Conservation (phyloP, 2,797 vertebrate genomes). For the Gymnocypris eckloni region DNA sequence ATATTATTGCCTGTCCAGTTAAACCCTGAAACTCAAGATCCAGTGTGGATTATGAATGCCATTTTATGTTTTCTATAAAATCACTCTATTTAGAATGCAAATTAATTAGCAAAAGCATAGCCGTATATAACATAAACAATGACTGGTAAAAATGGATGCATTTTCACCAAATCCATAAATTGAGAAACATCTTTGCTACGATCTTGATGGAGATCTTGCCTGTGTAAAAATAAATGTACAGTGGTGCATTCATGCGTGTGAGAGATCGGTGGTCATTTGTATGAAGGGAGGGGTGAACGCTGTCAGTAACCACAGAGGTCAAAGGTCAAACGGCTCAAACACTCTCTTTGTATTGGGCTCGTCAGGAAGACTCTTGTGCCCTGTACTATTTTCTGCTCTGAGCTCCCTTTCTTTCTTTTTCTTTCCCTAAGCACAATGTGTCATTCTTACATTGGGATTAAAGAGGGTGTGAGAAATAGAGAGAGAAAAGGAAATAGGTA, state of each 20-base stretch:
- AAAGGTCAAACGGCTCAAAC: slow-evolving; percentile 71
- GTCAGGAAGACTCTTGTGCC: slow-evolving; percentile 58
- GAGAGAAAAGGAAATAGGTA: neutral
- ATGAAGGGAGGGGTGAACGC: neutral
- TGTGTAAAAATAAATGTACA: slow-evolving; percentile 15
- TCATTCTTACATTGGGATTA: slow-evolving; percentile 31
- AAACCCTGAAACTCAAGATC: neutral
- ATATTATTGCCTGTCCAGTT: no score
- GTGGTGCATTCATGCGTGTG: slow-evolving; percentile 19
- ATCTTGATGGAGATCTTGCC: neutral
- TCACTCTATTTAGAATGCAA: neutral
- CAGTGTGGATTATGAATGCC: neutral
- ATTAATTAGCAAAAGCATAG: neutral
- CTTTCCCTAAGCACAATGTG: slow-evolving; percentile 47
- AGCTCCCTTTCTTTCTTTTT: slow-evolving; percentile 7
- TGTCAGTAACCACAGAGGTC: slow-evolving; percentile 33
- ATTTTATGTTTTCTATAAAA: neutral
- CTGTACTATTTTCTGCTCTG: slow-evolving; percentile 3
- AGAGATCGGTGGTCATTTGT: neutral
- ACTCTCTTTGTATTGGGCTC: slow-evolving; percentile 67
- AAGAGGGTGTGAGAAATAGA: slow-evolving; percentile 7
- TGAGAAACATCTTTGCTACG: neutral
- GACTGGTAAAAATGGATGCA: neutral
- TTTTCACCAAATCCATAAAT: neutral
- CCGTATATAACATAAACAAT: neutral